These are phyloP conservation scores for Oryzias celebensis DNA, from an alignment of 2,113 vertebrate species.

Conservation along the genomic window DNA sequence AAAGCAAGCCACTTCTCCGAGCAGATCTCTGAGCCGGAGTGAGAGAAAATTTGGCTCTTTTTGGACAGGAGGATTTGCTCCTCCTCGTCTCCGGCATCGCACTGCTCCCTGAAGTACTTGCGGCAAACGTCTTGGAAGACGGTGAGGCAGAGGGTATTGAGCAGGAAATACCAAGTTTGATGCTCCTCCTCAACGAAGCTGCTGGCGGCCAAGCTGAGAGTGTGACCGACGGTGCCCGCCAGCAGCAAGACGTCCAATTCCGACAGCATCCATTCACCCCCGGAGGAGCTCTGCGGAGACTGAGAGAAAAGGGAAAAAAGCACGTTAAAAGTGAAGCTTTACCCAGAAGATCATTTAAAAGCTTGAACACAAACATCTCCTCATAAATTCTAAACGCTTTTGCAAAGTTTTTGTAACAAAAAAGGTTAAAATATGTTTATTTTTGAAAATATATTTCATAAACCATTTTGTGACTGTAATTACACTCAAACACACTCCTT, in stretches of 20 bases:
- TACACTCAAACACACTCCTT: background rate
- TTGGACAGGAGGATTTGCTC: conserved; percentile 53
- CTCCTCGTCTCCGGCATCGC: conserved; percentile 37
- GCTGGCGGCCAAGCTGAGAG: conserved; percentile 88
- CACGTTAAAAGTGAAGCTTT: background rate
- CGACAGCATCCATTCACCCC: conserved; percentile 77
- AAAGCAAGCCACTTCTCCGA: conserved; percentile 85
- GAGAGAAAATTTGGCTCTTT: conserved; percentile 21
- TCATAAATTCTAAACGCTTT: too few relatives aligned
- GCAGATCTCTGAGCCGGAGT: conserved; percentile 38
- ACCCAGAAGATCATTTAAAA: too few relatives aligned
- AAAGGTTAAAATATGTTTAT: too few relatives aligned
- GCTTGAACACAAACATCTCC: too few relatives aligned
- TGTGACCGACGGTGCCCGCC: conserved; percentile 85
- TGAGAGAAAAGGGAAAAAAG: conserved; percentile 3
- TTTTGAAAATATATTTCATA: too few relatives aligned
- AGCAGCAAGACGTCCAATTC: conserved; percentile 86
- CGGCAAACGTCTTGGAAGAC: conserved; percentile 87
- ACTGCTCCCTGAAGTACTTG: conserved; percentile 75
- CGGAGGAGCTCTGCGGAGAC: conserved; percentile 35
- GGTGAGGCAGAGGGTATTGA: conserved; percentile 88
- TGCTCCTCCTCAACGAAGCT: conserved; percentile 98
- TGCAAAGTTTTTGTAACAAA: too few relatives aligned
- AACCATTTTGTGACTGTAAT: background rate
- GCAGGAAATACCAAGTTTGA: conserved; percentile 96